A percentile compares a stretch with the other conserved stretches of the same genome.
Conservation (phyloP, 1,140 invertebrate species). For the Hyles euphorbiae region DNA sequence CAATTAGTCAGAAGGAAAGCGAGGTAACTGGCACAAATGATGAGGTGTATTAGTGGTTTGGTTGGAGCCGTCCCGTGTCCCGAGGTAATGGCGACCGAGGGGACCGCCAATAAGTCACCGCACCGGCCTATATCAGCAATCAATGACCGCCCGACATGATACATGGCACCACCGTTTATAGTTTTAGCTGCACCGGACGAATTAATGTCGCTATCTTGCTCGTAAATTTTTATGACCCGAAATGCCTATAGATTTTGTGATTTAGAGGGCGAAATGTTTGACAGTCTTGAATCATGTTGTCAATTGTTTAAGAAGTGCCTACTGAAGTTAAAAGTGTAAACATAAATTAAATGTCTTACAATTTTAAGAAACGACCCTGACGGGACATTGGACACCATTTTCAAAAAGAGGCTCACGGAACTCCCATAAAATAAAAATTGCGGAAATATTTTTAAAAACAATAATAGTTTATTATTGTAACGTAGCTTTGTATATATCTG, state of each 20-base stretch:
- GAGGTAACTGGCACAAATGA: constrained; percentile 38
- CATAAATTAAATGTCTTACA: constrained; percentile 1
- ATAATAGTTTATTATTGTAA: no score
- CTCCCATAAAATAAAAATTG: no score
- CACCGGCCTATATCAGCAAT: constrained; percentile 60
- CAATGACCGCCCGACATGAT: constrained; percentile 70
- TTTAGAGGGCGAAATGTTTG: background rate
- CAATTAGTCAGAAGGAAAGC: constrained; percentile 64
- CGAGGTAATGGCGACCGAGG: constrained; percentile 58
- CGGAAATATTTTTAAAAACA: no score
- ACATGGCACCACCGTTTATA: constrained; percentile 66
- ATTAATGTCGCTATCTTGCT: constrained; percentile 56
- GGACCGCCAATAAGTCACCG: constrained; percentile 65
- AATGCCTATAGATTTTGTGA: constrained; percentile 2
- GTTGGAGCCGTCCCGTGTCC: constrained; percentile 25
- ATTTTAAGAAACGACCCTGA: background rate
- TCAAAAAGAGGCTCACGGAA: no score
- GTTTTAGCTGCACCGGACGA: constrained; percentile 58
- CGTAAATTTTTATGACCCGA: constrained; percentile 21
- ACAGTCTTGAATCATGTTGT: background rate
- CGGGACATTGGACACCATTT: no score
- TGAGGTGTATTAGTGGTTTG: constrained; percentile 57
- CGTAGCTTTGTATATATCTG: no score
- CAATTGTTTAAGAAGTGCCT: background rate
- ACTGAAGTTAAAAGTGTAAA: background rate